Percentiles rank a stretch among this genome's conserved stretches.
These are phyloP conservation scores for Lasiommata megera DNA, from an alignment of 2,888 invertebrate genomes.

Conservation along the genomic window DNA sequence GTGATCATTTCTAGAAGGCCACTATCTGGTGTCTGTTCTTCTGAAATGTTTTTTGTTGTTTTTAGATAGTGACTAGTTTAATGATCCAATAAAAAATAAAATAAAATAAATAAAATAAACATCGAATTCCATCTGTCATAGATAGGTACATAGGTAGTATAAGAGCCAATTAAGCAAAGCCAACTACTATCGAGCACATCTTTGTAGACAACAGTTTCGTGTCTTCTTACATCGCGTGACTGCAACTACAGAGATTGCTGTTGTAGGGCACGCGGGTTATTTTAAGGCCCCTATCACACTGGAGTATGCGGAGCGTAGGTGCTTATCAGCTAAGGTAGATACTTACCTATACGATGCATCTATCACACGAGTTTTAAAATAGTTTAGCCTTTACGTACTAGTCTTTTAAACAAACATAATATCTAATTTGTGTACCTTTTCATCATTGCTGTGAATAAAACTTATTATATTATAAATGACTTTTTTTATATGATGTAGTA, in stretches of 20 bases:
- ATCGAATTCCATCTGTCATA: slow-evolving; percentile 39
- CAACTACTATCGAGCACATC: slow-evolving; percentile 43
- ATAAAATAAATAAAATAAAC: slow-evolving; percentile 27
- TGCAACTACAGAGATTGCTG: slow-evolving; percentile 58
- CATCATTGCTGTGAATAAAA: too few relatives aligned
- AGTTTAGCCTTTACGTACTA: too few relatives aligned
- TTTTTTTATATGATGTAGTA: too few relatives aligned
- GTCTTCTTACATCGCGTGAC: slow-evolving; percentile 60
- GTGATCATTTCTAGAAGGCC: too few relatives aligned
- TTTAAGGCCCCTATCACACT: slow-evolving; percentile 38
- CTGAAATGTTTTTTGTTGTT: too few relatives aligned
- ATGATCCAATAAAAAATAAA: too few relatives aligned
- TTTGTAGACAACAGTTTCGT: slow-evolving; percentile 52
- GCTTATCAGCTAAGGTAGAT: slow-evolving; percentile 1
- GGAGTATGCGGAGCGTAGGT: slow-evolving; percentile 17
- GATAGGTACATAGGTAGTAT: slow-evolving; percentile 11
- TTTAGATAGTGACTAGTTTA: too few relatives aligned
- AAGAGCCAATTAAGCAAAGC: slow-evolving; percentile 43
- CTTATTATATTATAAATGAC: too few relatives aligned
- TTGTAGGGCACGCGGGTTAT: slow-evolving; percentile 52
- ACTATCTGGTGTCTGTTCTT: too few relatives aligned
- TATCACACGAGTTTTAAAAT: too few relatives aligned
- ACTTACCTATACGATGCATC: background rate
- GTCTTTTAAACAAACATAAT: too few relatives aligned
- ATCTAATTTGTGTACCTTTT: too few relatives aligned